Percentiles rank a stretch among this genome's conserved stretches.
Evolutionary conservation across 2,888 invertebrate species (phyloP).

Genomic region (Drosophila recens): DNA sequence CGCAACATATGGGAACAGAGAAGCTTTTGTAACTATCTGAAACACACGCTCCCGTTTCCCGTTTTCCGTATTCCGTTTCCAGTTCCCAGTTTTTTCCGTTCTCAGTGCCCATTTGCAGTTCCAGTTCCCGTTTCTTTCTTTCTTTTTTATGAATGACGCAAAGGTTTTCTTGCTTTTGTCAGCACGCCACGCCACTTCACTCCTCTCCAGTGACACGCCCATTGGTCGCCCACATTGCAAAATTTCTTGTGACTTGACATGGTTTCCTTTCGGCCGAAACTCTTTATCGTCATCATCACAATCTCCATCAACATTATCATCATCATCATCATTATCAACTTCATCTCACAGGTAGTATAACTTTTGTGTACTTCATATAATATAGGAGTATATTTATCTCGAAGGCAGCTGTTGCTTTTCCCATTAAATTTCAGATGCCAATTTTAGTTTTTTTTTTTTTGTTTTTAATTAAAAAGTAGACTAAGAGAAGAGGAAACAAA

Average conservation of each 20-base stretch:
- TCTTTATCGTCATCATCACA: conserved; percentile 33
- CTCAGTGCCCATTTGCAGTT: conserved; percentile 33
- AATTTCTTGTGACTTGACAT: conserved; percentile 76
- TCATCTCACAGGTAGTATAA: conserved; percentile 29
- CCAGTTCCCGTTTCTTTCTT: conserved; percentile 45
- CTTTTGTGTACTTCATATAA: conserved; percentile 26
- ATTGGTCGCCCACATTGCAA: conserved; percentile 45
- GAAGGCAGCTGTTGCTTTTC: conserved; percentile 34
- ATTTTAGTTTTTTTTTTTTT: conserved; percentile 53
- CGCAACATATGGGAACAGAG: conserved; percentile 17
- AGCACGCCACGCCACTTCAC: conserved; percentile 11
- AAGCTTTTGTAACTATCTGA: conserved; percentile 38
- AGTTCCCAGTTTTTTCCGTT: conserved; percentile 13
- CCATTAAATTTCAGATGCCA: conserved; percentile 53
- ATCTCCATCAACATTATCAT: neutral
- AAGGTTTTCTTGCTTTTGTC: conserved; percentile 65
- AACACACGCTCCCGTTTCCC: conserved; percentile 30
- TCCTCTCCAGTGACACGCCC: conserved; percentile 36
- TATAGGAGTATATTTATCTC: conserved; percentile 4
- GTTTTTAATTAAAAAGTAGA: conserved; percentile 51
- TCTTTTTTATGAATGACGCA: conserved; percentile 53
- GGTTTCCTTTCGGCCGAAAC: conserved; percentile 61
- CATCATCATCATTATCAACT: conserved; percentile 2
- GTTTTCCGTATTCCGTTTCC: conserved; percentile 15
- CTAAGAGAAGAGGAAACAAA: conserved; percentile 5